Base-by-base conservation (phyloP, 2,888 invertebrate species). In the Eupeodes latifasciatus region DNA sequence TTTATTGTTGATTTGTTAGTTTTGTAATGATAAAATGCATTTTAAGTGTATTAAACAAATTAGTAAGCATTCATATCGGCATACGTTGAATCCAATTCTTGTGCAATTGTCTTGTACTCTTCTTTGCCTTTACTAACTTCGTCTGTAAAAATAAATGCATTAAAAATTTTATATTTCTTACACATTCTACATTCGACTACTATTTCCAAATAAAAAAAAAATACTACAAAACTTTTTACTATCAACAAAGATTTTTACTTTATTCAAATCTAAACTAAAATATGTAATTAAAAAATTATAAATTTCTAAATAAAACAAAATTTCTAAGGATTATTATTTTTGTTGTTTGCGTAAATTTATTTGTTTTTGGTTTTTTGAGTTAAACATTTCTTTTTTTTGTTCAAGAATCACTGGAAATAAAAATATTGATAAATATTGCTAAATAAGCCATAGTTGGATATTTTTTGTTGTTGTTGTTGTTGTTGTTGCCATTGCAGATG, bases 91-190 rank as follows among this genome's bases (percentile, higher is more conserved):
- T 99, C 99, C 96, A 99, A 96, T 95, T 99, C 99, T 94, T 99
- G 98, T 92, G 98, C 98, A 94, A 99, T 99, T 91, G 97, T 96
- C 95, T 99, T 99, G 96, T 98, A 99, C 95, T 98, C 98, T 95
- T 98, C 98, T 95, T 98, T 98, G 93, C 98, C 98, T 94, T 96
- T 96, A 91, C 96, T 95, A 93, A 98, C 95, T 93, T 98, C 97
- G 94, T 98, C 98, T 98, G 96, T 90, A 95, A 95, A 93, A 92
- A 72, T 72, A 76, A 16, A 19, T 53, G 36, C 1, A 40, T 16
- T 55, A 72, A 40, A 78, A 87, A 62, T 89, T 88, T 1, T 59
- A 19, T 44, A 44, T 12, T 11, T 47, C 47, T 47, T 19, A 16
- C 16, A 27, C 14, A 14, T 2, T 44, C 62, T 44, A 40, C n/a